Conservation (phyloP, 2,113 vertebrate species). For the Laticauda colubrina region DNA sequence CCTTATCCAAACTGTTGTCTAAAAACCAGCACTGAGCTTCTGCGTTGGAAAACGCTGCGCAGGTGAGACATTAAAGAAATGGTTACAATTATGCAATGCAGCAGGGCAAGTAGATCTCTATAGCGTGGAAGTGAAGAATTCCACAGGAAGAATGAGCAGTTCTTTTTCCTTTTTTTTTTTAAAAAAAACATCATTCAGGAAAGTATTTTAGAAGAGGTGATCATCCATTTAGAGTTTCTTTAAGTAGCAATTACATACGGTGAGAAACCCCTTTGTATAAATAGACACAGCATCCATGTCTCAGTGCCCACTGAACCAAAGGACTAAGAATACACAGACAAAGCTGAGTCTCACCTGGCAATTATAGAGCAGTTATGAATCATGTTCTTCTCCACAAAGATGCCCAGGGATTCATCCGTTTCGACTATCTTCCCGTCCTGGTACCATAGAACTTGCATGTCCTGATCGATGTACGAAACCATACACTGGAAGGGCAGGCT, state of each 20-base stretch:
- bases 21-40: not conserved
- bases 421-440: slow-evolving; percentile 92
- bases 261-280: not conserved
- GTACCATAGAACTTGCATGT: slow-evolving; percentile 98
- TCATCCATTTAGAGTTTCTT: not conserved
- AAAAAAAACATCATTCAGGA: not conserved
- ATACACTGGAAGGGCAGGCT: slow-evolving; percentile 95
- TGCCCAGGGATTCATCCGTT: slow-evolving; percentile 88
- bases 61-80: not conserved
- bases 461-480: slow-evolving; percentile 91
- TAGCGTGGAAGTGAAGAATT: fast-evolving
- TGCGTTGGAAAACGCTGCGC: not conserved
- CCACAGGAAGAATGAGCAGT: not conserved
- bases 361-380: slow-evolving; percentile 97
- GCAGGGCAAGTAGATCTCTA: not conserved
- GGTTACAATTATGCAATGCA: not conserved
- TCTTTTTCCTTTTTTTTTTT: not conserved
- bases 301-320: not conserved
- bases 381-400: slow-evolving; percentile 93
- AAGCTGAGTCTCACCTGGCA: slow-evolving; percentile 78
- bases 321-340: not conserved
- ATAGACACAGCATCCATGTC: not conserved
- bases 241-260: not conserved
- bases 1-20: not conserved
- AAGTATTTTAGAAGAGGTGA: not conserved